Conservation (phyloP, 1,140 invertebrate species). For the Macrostomum lignano region DNA sequence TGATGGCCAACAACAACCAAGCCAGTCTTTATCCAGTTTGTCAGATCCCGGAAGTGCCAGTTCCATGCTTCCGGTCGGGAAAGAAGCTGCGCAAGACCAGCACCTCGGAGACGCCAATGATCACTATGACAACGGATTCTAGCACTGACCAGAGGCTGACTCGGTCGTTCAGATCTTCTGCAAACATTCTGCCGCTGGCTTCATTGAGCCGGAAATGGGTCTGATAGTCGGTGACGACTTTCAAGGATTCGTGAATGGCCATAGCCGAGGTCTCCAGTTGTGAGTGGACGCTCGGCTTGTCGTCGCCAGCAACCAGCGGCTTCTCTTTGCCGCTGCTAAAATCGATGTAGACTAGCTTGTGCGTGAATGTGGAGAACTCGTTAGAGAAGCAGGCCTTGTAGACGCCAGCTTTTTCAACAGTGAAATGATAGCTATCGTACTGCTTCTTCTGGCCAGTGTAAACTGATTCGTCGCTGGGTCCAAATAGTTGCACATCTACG, state of each 20-base stretch:
- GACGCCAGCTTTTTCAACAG: slow-evolving; percentile 40
- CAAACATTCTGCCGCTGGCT: slow-evolving; percentile 62
- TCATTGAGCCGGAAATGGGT: slow-evolving; percentile 79
- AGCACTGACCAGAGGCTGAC: slow-evolving; percentile 68
- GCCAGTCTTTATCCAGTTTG: no score
- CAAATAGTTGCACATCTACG: slow-evolving; percentile 68
- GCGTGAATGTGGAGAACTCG: slow-evolving; percentile 97
- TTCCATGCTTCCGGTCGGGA: slow-evolving; percentile 50
- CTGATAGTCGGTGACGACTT: slow-evolving; percentile 61
- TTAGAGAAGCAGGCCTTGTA: slow-evolving; percentile 83
- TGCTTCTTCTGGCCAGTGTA: slow-evolving; percentile 73
- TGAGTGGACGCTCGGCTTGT: no score
- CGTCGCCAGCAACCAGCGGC: slow-evolving; percentile 43
- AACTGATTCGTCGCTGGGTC: slow-evolving; percentile 55
- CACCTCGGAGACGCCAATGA: slow-evolving; percentile 60
- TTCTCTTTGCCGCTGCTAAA: slow-evolving; percentile 70
- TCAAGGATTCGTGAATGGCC: slow-evolving; percentile 57
- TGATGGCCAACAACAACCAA: no score
- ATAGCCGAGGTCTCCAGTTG: slow-evolving; percentile 67
- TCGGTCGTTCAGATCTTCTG: slow-evolving; percentile 71
- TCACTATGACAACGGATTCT: slow-evolving; percentile 52
- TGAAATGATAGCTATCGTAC: slow-evolving; percentile 67
- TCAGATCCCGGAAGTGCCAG: no score
- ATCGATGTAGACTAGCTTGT: slow-evolving; percentile 95
- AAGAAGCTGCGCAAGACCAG: slow-evolving; percentile 76